Evolutionary conservation across 2,888 invertebrate species (phyloP).

Genomic region (Gordius sp.): DNA sequence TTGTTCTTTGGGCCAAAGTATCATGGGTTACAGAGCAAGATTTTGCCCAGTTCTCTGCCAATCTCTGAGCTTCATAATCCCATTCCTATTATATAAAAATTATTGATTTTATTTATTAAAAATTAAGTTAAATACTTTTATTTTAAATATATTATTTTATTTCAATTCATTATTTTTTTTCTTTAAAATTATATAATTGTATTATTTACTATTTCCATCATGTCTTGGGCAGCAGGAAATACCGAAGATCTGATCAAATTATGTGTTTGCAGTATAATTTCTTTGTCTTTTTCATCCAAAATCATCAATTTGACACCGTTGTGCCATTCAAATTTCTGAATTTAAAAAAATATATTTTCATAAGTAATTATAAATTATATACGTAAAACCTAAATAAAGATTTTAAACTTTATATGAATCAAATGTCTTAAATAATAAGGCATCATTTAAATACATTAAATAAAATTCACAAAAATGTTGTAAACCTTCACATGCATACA

Average conservation of each 20-base stretch:
- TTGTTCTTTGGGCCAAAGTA: not conserved
- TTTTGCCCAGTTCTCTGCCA: constrained; percentile 9
- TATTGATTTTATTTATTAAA: not conserved
- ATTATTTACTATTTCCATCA: not conserved
- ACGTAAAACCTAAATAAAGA: no score
- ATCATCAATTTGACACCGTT: not conserved
- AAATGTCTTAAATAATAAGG: no score
- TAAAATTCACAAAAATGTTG: no score
- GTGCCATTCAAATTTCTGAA: not conserved
- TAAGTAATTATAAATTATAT: no score
- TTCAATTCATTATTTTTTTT: no score
- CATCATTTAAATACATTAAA: no score
- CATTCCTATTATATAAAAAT: not conserved
- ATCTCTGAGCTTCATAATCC: not conserved
- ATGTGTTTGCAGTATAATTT: not conserved
- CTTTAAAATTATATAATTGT: no score
- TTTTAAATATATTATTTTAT: no score
- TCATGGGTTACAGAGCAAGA: not conserved
- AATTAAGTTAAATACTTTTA: no score
- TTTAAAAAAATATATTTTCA: no score
- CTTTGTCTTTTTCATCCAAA: not conserved
- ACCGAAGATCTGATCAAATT: not conserved
- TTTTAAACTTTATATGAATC: no score
- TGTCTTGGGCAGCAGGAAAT: not conserved
- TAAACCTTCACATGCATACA: no score